These are phyloP conservation scores for Malurus alboscapulatus DNA, from an alignment of 2,113 vertebrate species.

Conservation along the genomic window DNA sequence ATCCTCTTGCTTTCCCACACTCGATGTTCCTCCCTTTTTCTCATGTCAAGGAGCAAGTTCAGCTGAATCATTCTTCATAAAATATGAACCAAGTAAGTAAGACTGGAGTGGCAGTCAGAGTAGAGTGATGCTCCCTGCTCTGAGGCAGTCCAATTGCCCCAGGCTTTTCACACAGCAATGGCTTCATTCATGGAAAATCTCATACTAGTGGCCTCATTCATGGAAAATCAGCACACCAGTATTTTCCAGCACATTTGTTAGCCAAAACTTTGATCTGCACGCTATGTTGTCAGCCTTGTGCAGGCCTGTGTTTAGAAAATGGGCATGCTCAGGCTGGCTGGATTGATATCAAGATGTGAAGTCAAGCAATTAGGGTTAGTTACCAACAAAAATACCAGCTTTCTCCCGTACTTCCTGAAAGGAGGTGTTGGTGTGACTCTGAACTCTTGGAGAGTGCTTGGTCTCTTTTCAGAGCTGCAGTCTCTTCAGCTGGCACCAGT, in stretches of 20 bases:
- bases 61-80: constrained; percentile 29
- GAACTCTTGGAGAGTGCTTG: background rate
- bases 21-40: constrained; percentile 17
- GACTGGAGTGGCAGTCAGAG: background rate
- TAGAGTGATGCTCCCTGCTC: background rate
- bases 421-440: background rate
- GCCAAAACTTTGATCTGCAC: background rate
- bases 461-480: background rate
- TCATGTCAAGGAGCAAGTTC: constrained; percentile 43
- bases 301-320: background rate
- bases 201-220: background rate
- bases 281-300: background rate
- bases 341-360: background rate
- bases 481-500: background rate
- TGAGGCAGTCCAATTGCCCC: background rate
- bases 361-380: background rate
- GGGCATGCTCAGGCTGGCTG: background rate
- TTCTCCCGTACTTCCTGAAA: background rate
- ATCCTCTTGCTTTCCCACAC: constrained; percentile 56
- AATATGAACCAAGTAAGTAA: background rate
- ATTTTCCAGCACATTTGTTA: background rate
- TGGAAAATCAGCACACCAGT: background rate
- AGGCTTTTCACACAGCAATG: background rate
- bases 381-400: background rate
- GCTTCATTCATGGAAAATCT: constrained; percentile 26